These are phyloP conservation scores for Delia radicum DNA, from an alignment of 1,140 invertebrate species.

Conservation along the genomic window DNA sequence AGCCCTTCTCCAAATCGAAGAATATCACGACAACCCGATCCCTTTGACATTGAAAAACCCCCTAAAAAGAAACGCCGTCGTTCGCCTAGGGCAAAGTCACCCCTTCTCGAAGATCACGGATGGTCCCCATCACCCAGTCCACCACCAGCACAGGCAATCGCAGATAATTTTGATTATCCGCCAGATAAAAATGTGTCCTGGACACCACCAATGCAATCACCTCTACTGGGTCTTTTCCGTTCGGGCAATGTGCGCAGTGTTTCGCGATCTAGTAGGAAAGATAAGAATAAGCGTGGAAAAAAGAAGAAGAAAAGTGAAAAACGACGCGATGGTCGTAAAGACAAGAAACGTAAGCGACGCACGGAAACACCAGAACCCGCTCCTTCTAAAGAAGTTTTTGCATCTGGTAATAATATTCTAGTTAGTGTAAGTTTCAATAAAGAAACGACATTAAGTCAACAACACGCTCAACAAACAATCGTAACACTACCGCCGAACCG, in stretches of 20 bases:
- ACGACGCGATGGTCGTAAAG: conserved; percentile 58
- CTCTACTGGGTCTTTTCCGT: conserved; percentile 46
- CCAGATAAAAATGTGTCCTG: conserved; percentile 44
- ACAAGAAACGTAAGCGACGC: conserved; percentile 63
- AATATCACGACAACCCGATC: conserved; percentile 43
- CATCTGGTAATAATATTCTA: conserved; percentile 87
- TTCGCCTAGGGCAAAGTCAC: conserved; percentile 31
- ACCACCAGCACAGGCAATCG: conserved; percentile 22
- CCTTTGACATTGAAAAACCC: conserved; percentile 39
- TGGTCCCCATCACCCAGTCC: conserved; percentile 45
- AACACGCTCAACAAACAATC: conserved; percentile 37
- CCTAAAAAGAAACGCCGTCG: conserved; percentile 38
- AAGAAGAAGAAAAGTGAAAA: conserved; percentile 56
- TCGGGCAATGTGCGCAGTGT: conserved; percentile 35
- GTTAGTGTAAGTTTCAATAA: conserved; percentile 89
- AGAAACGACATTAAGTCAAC: conserved; percentile 59
- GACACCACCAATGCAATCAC: conserved; percentile 54
- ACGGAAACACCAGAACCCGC: conserved; percentile 60
- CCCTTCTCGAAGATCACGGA: conserved; percentile 48
- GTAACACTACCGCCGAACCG: conserved; percentile 43
- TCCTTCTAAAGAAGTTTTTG: conserved; percentile 86
- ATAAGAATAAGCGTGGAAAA: conserved; percentile 53
- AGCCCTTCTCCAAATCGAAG: conserved; percentile 36
- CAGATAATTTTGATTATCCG: conserved; percentile 26
- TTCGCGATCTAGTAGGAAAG: conserved; percentile 41